Percentiles rank a stretch among this genome's conserved stretches.
phyloP scores from a whole-genome alignment of 2,113 vertebrate species.

The Nipponia nippon region DNA sequence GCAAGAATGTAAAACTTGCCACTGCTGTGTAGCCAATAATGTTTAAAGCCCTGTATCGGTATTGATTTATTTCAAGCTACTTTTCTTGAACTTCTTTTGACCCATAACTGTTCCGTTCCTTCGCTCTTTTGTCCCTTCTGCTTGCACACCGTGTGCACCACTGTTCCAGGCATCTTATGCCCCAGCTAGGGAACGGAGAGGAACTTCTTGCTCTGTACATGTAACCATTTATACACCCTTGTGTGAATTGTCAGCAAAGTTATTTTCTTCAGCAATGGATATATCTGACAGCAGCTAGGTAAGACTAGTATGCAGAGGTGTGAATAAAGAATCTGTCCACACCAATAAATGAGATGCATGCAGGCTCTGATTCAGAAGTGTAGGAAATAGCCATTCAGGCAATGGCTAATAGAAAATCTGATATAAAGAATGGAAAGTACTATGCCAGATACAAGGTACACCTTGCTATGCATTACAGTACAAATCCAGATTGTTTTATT shows the following conservation, averaged over 20 bases:
- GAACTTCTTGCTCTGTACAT: background rate
- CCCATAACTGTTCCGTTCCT: background rate
- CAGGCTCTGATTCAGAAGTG: background rate
- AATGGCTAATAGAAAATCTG: background rate
- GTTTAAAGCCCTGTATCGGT: background rate
- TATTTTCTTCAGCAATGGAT: background rate
- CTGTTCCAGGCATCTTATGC: background rate
- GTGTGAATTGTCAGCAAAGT: background rate
- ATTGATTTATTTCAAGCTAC: background rate
- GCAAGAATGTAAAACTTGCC: background rate
- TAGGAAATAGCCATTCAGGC: background rate
- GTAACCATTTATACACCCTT: background rate
- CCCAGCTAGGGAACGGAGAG: background rate
- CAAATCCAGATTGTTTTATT: background rate
- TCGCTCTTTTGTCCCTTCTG: background rate
- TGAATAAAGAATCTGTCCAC: background rate
- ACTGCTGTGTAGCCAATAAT: background rate
- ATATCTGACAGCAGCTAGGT: background rate
- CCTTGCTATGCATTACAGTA: background rate
- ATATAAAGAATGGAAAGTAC: too few species aligned
- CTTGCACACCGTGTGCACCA: fast-evolving
- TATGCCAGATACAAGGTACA: background rate
- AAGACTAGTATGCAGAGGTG: background rate
- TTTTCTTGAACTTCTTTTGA: background rate
- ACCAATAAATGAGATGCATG: too few species aligned